A percentile compares a stretch with the other conserved stretches of the same genome.
phyloP scores from a whole-genome alignment of 2,888 invertebrate species.

The Epistrophella euchroma region DNA sequence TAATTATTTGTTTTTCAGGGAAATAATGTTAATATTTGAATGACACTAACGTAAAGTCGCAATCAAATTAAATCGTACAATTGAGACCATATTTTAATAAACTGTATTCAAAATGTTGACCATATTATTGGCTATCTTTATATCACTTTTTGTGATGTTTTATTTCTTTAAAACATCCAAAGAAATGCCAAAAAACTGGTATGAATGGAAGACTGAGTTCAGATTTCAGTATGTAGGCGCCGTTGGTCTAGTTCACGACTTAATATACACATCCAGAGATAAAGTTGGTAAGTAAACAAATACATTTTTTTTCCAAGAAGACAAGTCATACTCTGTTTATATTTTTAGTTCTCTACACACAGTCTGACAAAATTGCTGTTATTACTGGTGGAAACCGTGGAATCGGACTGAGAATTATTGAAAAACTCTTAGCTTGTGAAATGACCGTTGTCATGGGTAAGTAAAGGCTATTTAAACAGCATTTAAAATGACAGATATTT shows the following conservation, averaged over 20 bases:
- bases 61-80: neutral
- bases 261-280: slow-evolving; percentile 79
- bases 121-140: slow-evolving; percentile 74
- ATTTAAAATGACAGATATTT: no score
- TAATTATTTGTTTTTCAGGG: neutral
- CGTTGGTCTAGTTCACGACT: slow-evolving; percentile 81
- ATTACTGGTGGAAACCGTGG: slow-evolving; percentile 95
- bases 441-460: slow-evolving; percentile 91
- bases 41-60: neutral
- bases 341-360: slow-evolving; percentile 86
- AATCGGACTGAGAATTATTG: slow-evolving; percentile 91
- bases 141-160: slow-evolving; percentile 79
- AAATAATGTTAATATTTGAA: slow-evolving; percentile 13
- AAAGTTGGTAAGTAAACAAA: slow-evolving; percentile 80
- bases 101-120: slow-evolving; percentile 34
- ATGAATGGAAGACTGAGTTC: slow-evolving; percentile 83
- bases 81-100: neutral
- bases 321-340: neutral
- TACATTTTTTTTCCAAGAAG: neutral
- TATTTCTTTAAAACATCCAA: slow-evolving; percentile 83
- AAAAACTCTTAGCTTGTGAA: slow-evolving; percentile 90
- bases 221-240: slow-evolving; percentile 82
- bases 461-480: slow-evolving; percentile 76
- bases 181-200: slow-evolving; percentile 82
- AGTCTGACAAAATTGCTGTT: slow-evolving; percentile 89